These are phyloP conservation scores for Anomalospiza imberbis DNA, from an alignment of 2,797 vertebrate genomes.

Conservation along the genomic window DNA sequence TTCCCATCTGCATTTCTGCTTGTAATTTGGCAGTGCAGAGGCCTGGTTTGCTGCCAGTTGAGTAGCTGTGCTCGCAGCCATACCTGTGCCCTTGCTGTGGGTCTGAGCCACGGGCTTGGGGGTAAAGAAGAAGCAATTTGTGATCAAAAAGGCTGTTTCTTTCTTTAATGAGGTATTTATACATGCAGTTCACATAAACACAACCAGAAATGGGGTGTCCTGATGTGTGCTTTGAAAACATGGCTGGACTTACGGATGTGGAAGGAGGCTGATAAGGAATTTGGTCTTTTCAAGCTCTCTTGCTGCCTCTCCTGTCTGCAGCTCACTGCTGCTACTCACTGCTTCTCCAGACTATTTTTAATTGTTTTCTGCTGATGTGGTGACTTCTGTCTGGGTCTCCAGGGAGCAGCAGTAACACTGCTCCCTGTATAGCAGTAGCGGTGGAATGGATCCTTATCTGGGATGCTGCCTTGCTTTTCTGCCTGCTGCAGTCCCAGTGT, in stretches of 20 bases:
- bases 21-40: not conserved
- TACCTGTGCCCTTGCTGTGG: accelerated
- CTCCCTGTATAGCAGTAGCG: not conserved
- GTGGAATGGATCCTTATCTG: not conserved
- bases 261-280: not conserved
- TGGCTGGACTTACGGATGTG: not conserved
- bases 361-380: not conserved
- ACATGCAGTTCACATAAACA: not conserved
- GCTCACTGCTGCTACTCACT: not conserved
- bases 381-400: not conserved
- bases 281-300: not conserved
- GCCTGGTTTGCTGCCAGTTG: conserved; percentile 1
- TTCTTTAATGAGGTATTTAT: not conserved
- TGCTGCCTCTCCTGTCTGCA: not conserved
- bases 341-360: not conserved
- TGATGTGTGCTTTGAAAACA: not conserved
- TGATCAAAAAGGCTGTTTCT: not conserved
- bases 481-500: not conserved
- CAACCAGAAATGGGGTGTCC: not conserved
- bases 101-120: not conserved
- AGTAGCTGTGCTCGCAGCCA: not conserved
- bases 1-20: not conserved
- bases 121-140: not conserved
- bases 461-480: not conserved
- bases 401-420: not conserved